Evolutionary conservation across 2,113 vertebrate genomes (phyloP), one percentile per base, ranked within the genome.

Genomic region (Hypanus sabinus): DNA sequence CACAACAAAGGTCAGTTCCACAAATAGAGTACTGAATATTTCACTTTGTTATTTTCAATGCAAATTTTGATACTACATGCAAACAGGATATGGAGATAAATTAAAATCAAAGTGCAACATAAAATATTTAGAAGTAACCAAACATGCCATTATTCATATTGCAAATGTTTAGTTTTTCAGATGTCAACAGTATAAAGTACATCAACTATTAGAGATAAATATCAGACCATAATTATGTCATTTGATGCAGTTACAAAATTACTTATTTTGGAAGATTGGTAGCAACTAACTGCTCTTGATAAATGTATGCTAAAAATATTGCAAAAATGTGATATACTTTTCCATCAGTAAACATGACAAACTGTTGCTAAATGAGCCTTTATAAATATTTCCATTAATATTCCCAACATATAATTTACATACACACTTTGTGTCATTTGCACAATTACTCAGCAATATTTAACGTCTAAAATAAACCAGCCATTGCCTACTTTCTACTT

Each of bases 371-470:
- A 77, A 93, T 88, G 94, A 94, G 87, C 94, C 95, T 46, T 96
- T 96, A 96, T 96, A 96, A 96, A 95, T 94, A 95, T 95, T 95
- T 94, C 95, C 94, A 96, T 96, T 94, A 96, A 97, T 96, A 94
- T 96, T 96, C 96, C 95, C 96, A 96, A 95, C 93, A 94, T 94
- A 38, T 70, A 38, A 96, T 95, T 96, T 95, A 95, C 96, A 94
- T 93, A 94, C 94, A 95, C 96, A 91, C 55, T 87, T 95, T 94
- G 96, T 95, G 95, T 95, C 96, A 96, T 95, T 94, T 7, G 62
- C 27, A 94, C 0, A 87, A 75, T 55, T 70, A 30, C 22, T 94
- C 94, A 2, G 76, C 96, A 96, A 96, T 96, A 96, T 96, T 96
- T 95, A 97, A 87, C 57, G 80, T 65, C 79, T 87, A 81, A 36